Evolutionary conservation across 1,140 invertebrate genomes (phyloP), one percentile per base, ranked within the genome.

Genomic region (Camponotus floridanus): DNA sequence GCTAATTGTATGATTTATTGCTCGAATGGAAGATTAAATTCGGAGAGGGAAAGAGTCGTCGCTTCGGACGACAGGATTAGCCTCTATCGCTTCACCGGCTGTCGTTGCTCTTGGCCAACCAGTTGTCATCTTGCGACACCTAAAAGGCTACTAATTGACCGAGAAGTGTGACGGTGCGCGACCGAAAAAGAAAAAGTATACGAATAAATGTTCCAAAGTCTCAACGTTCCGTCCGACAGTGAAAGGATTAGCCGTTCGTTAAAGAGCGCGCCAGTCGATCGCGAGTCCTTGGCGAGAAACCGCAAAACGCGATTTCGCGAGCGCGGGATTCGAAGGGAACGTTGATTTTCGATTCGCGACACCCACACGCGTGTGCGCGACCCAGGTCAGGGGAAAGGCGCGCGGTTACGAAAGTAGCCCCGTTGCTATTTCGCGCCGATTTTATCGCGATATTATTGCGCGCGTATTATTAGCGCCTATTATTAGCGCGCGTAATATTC

Each of bases 381-480:
- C 13, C 33, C 33, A 11, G 48, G 48, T 9, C 39, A 64, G 9
- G 39, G 39, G 57, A 64, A 51, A 18, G 48, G 48, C 48, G 48
- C 26, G 31, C 7, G 15, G 36, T 65, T 33, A 26, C n/a, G 48
- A 51, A 67, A 76, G 59, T 21, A 18, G 13, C 21, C 45, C 36
- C 51, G 18, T 3, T 31, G 55, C 76, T 71, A 59, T 76, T 84
- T 67, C 70, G 71, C 71, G 86, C 62, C 64, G 67, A 74, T 84
- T 76, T 84, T 88, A 87, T 76, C 78, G 48, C 71, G 78, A 87
- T 87, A 87, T 87, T 88, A 87, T 87, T 65, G 71, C 79, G n/a
- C 33, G 85, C 11, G n/a, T n/a, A n/a, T n/a, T n/a, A n/a, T n/a
- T n/a, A n/a, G n/a, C n/a, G 36, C 31, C 26, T 70, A 81, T 81